Evolutionary conservation across 2,888 invertebrate genomes (phyloP).

Genomic region (Platypus cylindrus): DNA sequence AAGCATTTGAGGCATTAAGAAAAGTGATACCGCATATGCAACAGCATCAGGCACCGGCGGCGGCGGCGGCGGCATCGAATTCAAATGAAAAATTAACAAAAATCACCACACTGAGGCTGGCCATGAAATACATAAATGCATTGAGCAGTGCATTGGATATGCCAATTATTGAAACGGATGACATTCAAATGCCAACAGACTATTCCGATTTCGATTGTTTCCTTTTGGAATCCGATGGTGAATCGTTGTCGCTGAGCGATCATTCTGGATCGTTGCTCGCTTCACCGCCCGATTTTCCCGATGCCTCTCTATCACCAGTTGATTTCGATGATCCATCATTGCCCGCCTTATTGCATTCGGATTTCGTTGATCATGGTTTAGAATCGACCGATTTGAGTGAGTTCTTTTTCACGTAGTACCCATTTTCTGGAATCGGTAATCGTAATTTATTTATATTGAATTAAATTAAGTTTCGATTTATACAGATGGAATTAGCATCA

Average conservation of each 20-base stretch:
- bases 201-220: constrained; percentile 36
- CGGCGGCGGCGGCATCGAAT: constrained; percentile 35
- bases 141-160: constrained; percentile 49
- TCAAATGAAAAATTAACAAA: constrained; percentile 75
- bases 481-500: too few species aligned
- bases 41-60: constrained; percentile 20
- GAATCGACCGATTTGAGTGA: constrained; percentile 33
- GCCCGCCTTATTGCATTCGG: constrained; percentile 30
- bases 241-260: constrained; percentile 32
- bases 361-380: constrained; percentile 30
- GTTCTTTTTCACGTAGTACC: constrained; percentile 31
- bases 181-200: constrained; percentile 20
- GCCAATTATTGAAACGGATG: constrained; percentile 4
- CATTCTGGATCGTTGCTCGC: constrained; percentile 37
- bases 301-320: constrained; percentile 45
- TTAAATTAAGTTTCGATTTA: too few species aligned
- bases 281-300: constrained; percentile 36
- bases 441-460: too few species aligned
- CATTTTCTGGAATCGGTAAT: too few species aligned
- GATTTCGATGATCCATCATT: constrained; percentile 35
- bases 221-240: constrained; percentile 44
- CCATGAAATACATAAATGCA: constrained; percentile 76
- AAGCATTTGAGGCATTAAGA: constrained; percentile 72
- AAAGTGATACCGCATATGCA: constrained; percentile 57
- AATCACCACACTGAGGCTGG: constrained; percentile 74